Evolutionary conservation across 2,113 vertebrate species (phyloP), one percentile per base, ranked within the genome.

Genomic region (Cyanoramphus novaezelandiae): DNA sequence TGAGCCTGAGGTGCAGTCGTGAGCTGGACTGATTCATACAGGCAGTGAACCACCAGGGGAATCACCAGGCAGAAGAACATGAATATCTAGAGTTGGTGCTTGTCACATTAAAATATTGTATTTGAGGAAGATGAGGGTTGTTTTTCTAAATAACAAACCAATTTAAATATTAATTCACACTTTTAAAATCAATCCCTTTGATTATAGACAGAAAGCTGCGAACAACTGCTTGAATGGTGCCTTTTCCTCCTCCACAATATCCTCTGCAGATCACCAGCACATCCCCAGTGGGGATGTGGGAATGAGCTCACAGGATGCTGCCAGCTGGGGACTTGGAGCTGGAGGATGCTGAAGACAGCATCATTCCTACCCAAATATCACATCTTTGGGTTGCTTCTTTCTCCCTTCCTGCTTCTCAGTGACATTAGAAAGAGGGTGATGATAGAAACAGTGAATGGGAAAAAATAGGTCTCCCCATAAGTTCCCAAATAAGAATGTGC

Each of bases 231-330:
- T 65, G 41, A 72, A 85, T 15, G 65, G 3, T 0, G 1, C 14
- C 9, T 62, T 94, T 79, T 37, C 43, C 70, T 71, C 47, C 11
- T 71, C 49, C 4, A 1, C 16, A 27, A 17, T 1, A 2, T 19
- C 35, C 41, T 57, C 86, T 65, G 52, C 55, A 71, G 91, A 49
- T 4, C 24, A 55, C 27, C 11, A 19, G 53, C 11, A n/a, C 23
- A 20, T 59, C 8, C 25, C 28, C 67, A 41, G 31, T 0, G 0
- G 28, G 37, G 50, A 37, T 2, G 1, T 15, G 15, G 47, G 41
- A 47, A 60, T 46, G 49, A 57, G 37, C 25, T 29, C 69, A 39
- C 33, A 35, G 47, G 7, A 15, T 71, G 28, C 47, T 53, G 15
- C 23, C 57, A 85, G 0, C 33, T 25, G 19, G 27, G 11, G 21